Evolutionary conservation across 2,888 invertebrate species (phyloP).

Genomic region (Stomorhina lunata): DNA sequence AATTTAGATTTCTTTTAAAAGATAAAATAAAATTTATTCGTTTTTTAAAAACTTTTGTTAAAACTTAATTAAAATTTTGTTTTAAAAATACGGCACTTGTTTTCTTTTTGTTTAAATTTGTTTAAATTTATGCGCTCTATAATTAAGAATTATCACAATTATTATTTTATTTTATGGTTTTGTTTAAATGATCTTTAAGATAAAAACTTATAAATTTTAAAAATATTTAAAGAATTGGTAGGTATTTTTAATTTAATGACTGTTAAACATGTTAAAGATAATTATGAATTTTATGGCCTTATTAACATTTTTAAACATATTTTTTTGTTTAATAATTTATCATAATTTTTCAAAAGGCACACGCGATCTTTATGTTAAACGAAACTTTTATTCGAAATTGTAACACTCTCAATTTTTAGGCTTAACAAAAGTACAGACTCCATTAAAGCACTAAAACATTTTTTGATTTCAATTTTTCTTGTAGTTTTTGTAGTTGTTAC

Average conservation of each 20-base stretch:
- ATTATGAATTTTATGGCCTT: not conserved
- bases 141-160: constrained; percentile 50
- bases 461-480: not conserved
- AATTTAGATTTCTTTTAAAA: constrained; percentile 1
- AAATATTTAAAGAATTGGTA: too few relatives aligned
- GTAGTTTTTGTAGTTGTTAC: constrained; percentile 13
- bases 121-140: constrained; percentile 1
- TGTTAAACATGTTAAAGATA: constrained; percentile 31
- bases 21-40: not conserved
- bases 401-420: constrained; percentile 45
- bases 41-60: not conserved
- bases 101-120: constrained; percentile 23
- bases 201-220: not conserved
- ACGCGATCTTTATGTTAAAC: constrained; percentile 46
- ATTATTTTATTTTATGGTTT: constrained; percentile 1
- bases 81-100: constrained; percentile 46
- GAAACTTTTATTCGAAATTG: not conserved
- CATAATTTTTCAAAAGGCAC: constrained; percentile 46
- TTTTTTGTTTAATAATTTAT: constrained; percentile 28
- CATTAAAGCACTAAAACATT: constrained; percentile 63
- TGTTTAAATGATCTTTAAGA: constrained; percentile 23
- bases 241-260: constrained; percentile 47
- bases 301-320: constrained; percentile 37
- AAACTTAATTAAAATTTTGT: not conserved
- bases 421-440: constrained; percentile 68